These are phyloP conservation scores for Ridgeia piscesae DNA, from an alignment of 1,140 invertebrate genomes.

Conservation along the genomic window DNA sequence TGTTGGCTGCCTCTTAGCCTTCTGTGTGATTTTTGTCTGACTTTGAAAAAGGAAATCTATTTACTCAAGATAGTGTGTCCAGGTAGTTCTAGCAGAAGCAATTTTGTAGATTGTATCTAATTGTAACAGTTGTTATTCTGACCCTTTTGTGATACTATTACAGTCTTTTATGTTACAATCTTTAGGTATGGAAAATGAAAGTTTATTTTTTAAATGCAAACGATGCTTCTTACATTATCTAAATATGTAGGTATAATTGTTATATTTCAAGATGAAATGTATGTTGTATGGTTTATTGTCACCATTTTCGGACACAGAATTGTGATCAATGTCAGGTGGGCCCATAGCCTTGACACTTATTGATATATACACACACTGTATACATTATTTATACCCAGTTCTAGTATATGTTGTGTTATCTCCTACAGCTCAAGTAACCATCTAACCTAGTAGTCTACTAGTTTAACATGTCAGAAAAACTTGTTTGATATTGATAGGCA, in stretches of 20 bases:
- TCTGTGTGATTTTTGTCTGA: neutral
- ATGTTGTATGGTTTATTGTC: neutral
- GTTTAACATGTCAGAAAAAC: neutral
- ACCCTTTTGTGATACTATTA: neutral
- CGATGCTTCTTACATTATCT: neutral
- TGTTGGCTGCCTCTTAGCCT: neutral
- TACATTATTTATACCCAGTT: too few relatives aligned
- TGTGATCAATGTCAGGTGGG: too few relatives aligned
- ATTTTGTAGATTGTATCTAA: neutral
- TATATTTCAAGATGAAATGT: neutral
- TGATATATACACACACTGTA: too few relatives aligned
- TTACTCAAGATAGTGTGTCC: neutral
- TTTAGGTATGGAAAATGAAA: neutral
- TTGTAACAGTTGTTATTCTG: too few relatives aligned
- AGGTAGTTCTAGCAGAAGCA: neutral
- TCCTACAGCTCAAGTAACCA: too few relatives aligned
- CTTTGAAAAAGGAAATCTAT: neutral
- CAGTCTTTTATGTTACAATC: neutral
- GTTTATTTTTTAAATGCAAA: too few relatives aligned
- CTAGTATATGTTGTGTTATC: too few relatives aligned
- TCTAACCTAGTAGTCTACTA: too few relatives aligned
- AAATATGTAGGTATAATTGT: neutral
- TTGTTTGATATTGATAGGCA: neutral
- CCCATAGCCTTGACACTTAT: too few relatives aligned
- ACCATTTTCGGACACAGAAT: too few relatives aligned